Evolutionary conservation across 2,113 vertebrate species (phyloP), one percentile per base, ranked within the genome.

Genomic region (Mungos mungo): DNA sequence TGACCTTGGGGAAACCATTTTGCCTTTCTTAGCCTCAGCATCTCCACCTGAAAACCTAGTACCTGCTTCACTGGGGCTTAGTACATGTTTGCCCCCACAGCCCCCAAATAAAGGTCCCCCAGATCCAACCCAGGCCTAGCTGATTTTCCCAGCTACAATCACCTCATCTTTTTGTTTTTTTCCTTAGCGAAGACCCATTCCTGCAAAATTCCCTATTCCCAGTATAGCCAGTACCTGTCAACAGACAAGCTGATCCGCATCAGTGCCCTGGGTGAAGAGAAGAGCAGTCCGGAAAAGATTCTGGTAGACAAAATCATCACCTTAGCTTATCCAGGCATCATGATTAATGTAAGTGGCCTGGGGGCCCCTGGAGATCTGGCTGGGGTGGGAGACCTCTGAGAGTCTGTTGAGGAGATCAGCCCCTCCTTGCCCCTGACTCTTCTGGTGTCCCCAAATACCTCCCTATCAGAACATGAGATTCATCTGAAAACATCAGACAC

Each of bases 171-270:
- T 96, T 68, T 97, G 81, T 74, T 97, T 68, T 98, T 98, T 57
- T 47, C 91, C 81, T 54, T 91, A 99, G 99, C 98, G 50, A 98
- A 98, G 95, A 88, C 1, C 18, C 21, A 99, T 31, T 97, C 98
- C 18, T 97, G 99, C 96, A 31, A n/a, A 72, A 98, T 99, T n/a
- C 96, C 98, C 7, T 99, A 98, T 94, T n/a, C 79, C 3, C 83
- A 94, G 35, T 99, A 99, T 47, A 97, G 97, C 18, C 76, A 91
- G 27, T 97, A 96, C 83, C 98, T 99, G 97, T 45, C 97, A 27
- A 87, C 97, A 0, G 97, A 98, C 90, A 98, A 99, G 95, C 98
- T 98, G 93, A 98, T 99, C 88, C 98, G 97, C 71, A 80, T 99
- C n/a, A 98, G 98, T 1, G 99, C 98, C 14, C 0, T 99, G 23